Percentiles rank a stretch among this genome's conserved stretches.
Evolutionary conservation across 1,140 invertebrate species (phyloP).

Genomic region (Gonioctena quinquepunctata): DNA sequence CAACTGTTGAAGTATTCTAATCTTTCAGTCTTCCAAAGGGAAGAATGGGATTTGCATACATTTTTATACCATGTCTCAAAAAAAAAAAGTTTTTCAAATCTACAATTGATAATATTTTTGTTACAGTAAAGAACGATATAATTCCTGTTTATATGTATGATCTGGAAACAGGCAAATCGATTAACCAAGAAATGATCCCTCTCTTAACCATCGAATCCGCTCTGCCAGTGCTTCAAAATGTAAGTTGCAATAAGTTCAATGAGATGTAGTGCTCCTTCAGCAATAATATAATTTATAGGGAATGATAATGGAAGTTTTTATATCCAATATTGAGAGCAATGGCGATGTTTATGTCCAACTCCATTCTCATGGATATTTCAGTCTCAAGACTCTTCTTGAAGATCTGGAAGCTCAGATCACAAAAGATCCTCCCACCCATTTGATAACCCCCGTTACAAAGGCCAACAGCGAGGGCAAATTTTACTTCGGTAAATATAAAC

Average conservation of each 20-base stretch:
- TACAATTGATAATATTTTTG: too few relatives aligned
- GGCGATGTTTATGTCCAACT: constrained; percentile 59
- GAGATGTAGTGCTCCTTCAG: not conserved
- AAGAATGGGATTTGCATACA: too few relatives aligned
- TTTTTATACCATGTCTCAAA: too few relatives aligned
- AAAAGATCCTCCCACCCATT: constrained; percentile 23
- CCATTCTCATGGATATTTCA: constrained; percentile 50
- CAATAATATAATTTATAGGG: constrained; percentile 30
- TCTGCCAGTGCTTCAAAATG: constrained; percentile 41
- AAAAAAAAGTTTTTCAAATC: too few relatives aligned
- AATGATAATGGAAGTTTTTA: constrained; percentile 52
- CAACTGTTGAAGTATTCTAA: too few relatives aligned
- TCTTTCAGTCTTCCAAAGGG: too few relatives aligned
- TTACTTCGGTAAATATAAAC: constrained; percentile 53
- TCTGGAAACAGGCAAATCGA: constrained; percentile 30
- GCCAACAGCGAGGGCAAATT: constrained; percentile 38
- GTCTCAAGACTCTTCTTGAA: constrained; percentile 47
- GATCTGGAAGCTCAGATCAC: constrained; percentile 36
- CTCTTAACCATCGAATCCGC: constrained; percentile 39
- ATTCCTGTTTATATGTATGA: constrained; percentile 50
- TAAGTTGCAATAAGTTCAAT: constrained; percentile 23
- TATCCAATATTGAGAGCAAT: constrained; percentile 54
- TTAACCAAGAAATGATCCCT: constrained; percentile 46
- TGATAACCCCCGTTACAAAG: constrained; percentile 19
- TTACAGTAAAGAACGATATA: constrained; percentile 18